Conservation (phyloP, 2,113 vertebrate genomes). For the Mastomys natalensis region DNA sequence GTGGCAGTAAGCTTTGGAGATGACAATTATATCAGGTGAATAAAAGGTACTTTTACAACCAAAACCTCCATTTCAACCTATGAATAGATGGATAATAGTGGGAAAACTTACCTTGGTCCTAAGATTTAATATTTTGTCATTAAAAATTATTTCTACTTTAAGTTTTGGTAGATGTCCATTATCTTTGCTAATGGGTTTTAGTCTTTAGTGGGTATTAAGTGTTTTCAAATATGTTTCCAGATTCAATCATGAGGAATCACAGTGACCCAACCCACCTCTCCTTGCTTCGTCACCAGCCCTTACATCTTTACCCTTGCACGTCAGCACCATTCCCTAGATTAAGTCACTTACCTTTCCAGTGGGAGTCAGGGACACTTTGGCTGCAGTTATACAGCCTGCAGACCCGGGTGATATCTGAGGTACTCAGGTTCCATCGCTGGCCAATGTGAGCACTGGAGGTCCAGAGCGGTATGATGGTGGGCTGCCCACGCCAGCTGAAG, state of each 20-base stretch:
- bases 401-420: constrained; percentile 77
- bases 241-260: accelerated
- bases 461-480: constrained; percentile 78
- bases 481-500: constrained; percentile 77
- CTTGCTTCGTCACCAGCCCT: background rate
- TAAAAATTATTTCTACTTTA: background rate
- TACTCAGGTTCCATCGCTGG: constrained; percentile 82
- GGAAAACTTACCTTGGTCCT: background rate
- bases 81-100: background rate
- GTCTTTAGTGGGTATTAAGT: background rate
- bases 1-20: no score
- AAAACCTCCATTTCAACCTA: background rate
- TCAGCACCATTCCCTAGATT: background rate
- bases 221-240: background rate
- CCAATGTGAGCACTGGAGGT: constrained; percentile 59
- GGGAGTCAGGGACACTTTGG: background rate
- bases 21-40: no score
- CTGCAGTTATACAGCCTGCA: constrained; percentile 81
- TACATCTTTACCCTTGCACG: background rate
- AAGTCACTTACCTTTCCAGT: constrained; percentile 42
- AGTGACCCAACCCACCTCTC: background rate
- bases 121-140: background rate
- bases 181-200: background rate
- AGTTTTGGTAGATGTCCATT: background rate
- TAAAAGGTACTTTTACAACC: no score